Evolutionary conservation across 2,113 vertebrate species (phyloP).

Genomic region (Lepus americanus): DNA sequence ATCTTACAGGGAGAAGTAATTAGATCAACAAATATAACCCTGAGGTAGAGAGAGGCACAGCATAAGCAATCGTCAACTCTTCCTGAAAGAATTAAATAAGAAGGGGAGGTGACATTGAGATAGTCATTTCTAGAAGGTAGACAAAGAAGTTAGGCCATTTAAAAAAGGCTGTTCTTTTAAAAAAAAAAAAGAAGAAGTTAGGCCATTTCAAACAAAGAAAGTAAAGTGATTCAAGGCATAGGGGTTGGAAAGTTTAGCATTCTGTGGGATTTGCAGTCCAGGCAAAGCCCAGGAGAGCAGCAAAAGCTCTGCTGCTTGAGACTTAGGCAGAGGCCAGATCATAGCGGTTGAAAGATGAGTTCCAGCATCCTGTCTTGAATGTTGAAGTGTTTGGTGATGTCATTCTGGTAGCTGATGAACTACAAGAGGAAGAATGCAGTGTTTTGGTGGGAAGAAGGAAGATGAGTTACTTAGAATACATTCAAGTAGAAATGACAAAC

Average conservation of each 20-base stretch:
- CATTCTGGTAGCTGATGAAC: not conserved
- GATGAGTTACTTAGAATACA: not conserved
- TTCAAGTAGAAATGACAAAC: conserved; percentile 29
- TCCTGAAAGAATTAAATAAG: conserved; percentile 29
- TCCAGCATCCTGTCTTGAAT: not conserved
- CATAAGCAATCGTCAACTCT: conserved; percentile 23
- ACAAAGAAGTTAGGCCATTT: not conserved
- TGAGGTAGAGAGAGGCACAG: not conserved
- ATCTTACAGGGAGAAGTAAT: not conserved
- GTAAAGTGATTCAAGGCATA: not conserved
- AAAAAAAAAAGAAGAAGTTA: not conserved
- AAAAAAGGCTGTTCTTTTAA: too few relatives aligned
- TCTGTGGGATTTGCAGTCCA: not conserved
- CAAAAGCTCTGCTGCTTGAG: conserved; percentile 43
- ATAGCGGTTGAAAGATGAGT: not conserved
- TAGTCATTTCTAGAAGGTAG: conserved; percentile 49
- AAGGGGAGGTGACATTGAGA: not conserved
- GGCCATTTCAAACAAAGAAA: conserved; percentile 11
- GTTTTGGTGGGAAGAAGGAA: not conserved
- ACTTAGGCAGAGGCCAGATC: not conserved
- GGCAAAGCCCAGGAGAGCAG: not conserved
- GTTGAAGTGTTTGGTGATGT: not conserved
- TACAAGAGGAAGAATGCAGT: not conserved
- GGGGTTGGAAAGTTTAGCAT: not conserved
- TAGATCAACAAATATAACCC: not conserved